Conservation (phyloP, 2,888 invertebrate genomes). For the Drosophila helvetica region DNA sequence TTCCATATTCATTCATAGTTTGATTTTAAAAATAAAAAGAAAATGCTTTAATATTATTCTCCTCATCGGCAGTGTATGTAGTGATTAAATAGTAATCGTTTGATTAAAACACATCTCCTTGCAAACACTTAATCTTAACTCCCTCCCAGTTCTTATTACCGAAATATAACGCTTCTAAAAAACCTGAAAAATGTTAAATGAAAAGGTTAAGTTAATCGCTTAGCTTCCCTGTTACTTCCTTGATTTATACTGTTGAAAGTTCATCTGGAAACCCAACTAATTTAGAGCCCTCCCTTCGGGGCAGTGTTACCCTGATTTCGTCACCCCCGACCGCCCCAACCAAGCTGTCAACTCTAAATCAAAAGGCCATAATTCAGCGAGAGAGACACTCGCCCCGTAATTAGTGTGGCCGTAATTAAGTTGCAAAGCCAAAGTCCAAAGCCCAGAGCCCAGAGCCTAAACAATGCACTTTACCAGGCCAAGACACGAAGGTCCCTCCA, state of each 20-base stretch:
- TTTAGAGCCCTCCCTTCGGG: conserved; percentile 11
- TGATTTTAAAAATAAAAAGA: too few species aligned
- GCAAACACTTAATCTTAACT: too few species aligned
- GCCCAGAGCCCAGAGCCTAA: conserved; percentile 18
- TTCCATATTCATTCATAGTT: too few species aligned
- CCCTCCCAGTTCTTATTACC: not conserved
- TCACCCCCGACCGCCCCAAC: conserved; percentile 54
- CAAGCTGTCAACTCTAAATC: conserved; percentile 74
- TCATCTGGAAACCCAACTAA: conserved; percentile 8
- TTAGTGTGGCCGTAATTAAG: conserved; percentile 67
- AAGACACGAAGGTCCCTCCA: conserved; percentile 34
- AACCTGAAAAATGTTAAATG: not conserved
- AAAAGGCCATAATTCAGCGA: conserved; percentile 67
- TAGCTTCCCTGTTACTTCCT: not conserved
- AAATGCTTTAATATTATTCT: too few species aligned
- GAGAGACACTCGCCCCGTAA: conserved; percentile 68
- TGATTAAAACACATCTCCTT: not conserved
- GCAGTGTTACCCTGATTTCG: not conserved
- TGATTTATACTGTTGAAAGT: conserved; percentile 9
- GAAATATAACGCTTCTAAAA: too few species aligned
- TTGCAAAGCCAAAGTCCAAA: conserved; percentile 48
- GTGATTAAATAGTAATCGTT: not conserved
- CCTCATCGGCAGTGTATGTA: too few species aligned
- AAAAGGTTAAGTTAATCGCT: conserved; percentile 1
- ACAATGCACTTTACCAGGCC: conserved; percentile 29